Base-by-base conservation (phyloP, 2,113 vertebrate genomes). In the Prunella himalayana region DNA sequence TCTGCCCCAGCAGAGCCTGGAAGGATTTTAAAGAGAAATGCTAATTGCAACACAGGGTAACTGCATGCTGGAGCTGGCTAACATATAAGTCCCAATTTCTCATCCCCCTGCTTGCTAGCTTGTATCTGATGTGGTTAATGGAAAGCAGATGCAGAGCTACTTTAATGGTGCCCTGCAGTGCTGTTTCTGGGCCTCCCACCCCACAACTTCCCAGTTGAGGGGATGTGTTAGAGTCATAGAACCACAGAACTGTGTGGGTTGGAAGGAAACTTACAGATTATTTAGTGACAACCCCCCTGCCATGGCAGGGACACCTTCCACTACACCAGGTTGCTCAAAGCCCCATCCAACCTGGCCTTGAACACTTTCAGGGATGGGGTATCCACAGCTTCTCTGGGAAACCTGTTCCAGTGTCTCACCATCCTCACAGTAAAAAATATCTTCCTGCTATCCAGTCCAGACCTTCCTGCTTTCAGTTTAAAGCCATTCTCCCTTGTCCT, bases 21-120 rank as follows among this genome's bases (percentile, higher is more conserved):
- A 87, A 90, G 35, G 61, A 15, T 85, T 93, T 87, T 92, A 91
- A 92, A 92, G 50, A 70, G 78, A 79, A 94, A 82, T 20, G 16
- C 41, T 81, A 84, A 82, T 87, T 94, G 70, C 54, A 77, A n/a
- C 24, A 73, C 24, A 42, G 66, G 27, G 37, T 76, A 84, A 57
- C 57, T 79, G 54, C 59, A 7, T 47, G 33, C 20, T 0, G 2
- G 57, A 91, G 37, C 75, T 91, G 82, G 50, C 54, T 78, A 71
- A 75, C 5, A 13, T 41, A 0, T 25, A 89, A 65, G 39, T 54
- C 45, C 63, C 50, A 54, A 10, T 87, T 89, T 85, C 45, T 92
- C 27, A 77, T 60, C 35, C 33, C 10, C 5, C 10, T 85, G 21
- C 50, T 91, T 94, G 78, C 87, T 70, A 79, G 0, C 7, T 95